Base-by-base conservation (phyloP, 2,888 invertebrate species). In the Gastrophysa polygoni region DNA sequence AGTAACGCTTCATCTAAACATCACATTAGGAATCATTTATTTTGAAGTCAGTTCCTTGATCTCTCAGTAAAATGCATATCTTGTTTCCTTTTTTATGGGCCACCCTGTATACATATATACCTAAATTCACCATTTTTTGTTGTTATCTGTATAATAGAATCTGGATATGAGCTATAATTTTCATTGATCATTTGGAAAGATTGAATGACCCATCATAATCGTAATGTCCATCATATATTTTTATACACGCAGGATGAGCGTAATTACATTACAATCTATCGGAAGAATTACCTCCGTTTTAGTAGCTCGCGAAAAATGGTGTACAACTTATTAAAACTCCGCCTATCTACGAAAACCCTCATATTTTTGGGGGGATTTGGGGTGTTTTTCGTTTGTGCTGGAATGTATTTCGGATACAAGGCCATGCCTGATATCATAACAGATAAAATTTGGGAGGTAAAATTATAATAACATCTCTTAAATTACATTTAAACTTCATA, bases 391-490 rank as follows among this genome's bases (percentile, higher is more conserved):
- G 28, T 71, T 7, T 52, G 71, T 20, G 57, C 57, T 10, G 74
- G 70, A 14, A 44, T 66, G 18, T 67, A 68, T 54, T 57, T 75
- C 17, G 75, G 75, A 11, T 75, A 69, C 57, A 71, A 64, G 58
- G 57, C 71, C 14, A 59, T 76, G 5, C 76, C 77, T 0, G 69
- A 68, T 28, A 34, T 71, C n/a, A 69, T 76, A 14, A 63, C 63
- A n/a, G 66, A 72, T 10, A 74, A 74, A 69, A 69, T 77, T 51
- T 75, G 75, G 74, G 75, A 75, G 70, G 75, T 49, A 11, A 44
- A 54, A 18, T 14, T n/a, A n/a, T n/a, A n/a, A n/a, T n/a, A n/a
- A n/a, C n/a, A n/a, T n/a, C n/a, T n/a, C n/a, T n/a, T n/a, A n/a
- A n/a, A n/a, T n/a, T n/a, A n/a, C n/a, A n/a, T n/a, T n/a, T n/a